phyloP scores from a whole-genome alignment of 2,797 vertebrate species.

The Tinamus major region DNA sequence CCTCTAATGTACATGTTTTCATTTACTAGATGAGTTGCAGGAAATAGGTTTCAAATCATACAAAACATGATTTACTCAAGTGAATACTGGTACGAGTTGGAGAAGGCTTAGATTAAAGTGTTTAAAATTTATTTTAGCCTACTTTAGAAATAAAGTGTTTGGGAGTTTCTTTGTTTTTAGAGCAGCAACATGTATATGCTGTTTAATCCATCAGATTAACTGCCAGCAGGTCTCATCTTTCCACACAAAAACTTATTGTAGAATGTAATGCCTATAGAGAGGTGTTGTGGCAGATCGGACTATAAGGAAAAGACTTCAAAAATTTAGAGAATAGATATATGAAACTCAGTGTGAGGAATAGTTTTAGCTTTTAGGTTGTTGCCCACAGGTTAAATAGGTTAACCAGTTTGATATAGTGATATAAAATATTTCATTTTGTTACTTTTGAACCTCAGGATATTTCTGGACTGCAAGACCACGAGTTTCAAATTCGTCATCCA shows the following conservation, averaged over 20 bases:
- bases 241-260: neutral
- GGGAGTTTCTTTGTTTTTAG: neutral
- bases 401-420: neutral
- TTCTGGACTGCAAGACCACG: slow-evolving; percentile 95
- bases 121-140: neutral
- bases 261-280: neutral
- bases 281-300: neutral
- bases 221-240: neutral
- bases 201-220: neutral
- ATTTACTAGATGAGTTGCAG: neutral
- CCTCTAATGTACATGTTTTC: neutral
- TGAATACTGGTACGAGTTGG: neutral
- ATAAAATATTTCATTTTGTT: neutral
- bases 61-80: neutral
- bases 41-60: neutral
- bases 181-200: neutral
- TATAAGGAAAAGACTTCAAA: neutral
- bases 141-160: neutral
- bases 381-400: neutral
- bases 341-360: neutral
- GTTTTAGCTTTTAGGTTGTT: neutral
- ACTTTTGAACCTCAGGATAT: slow-evolving; percentile 86
- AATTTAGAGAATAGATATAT: neutral
- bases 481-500: slow-evolving; percentile 95
- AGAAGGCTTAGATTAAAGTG: neutral